These are phyloP conservation scores for Amblyraja radiata DNA, from an alignment of 2,797 vertebrate species.

Conservation along the genomic window DNA sequence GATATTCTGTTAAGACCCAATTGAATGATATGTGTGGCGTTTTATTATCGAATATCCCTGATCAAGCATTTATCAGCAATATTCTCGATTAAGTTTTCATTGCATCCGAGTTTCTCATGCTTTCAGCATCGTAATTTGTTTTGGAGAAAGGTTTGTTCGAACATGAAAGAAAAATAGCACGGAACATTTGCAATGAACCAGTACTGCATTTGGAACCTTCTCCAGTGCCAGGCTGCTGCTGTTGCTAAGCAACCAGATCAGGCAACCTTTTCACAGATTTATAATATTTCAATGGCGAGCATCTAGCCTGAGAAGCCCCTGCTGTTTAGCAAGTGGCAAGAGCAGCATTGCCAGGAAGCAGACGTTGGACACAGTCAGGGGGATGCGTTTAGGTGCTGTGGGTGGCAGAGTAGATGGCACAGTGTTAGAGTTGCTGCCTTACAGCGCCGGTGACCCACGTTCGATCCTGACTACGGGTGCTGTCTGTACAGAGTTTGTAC, in stretches of 20 bases:
- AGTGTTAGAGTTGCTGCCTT: too few relatives aligned
- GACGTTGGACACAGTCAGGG: background rate
- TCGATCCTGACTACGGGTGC: too few relatives aligned
- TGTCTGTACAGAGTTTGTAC: too few relatives aligned
- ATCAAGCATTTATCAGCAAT: background rate
- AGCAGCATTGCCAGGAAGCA: background rate
- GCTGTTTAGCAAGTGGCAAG: background rate
- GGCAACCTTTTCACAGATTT: background rate
- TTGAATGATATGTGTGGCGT: background rate
- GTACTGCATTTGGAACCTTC: background rate
- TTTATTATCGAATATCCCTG: background rate
- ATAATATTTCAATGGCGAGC: background rate
- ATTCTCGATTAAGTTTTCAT: background rate
- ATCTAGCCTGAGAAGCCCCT: background rate
- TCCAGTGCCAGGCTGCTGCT: background rate
- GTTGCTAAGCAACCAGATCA: conserved; percentile 10
- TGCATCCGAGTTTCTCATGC: background rate
- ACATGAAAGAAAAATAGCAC: background rate
- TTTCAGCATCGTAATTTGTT: background rate
- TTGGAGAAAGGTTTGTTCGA: background rate
- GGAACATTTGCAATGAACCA: background rate
- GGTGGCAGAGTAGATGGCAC: too few relatives aligned
- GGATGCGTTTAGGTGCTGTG: too few relatives aligned
- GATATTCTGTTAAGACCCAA: background rate
- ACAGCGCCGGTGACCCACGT: too few relatives aligned